These are phyloP conservation scores for Mareca penelope DNA, from an alignment of 2,797 vertebrate genomes.

Conservation along the genomic window DNA sequence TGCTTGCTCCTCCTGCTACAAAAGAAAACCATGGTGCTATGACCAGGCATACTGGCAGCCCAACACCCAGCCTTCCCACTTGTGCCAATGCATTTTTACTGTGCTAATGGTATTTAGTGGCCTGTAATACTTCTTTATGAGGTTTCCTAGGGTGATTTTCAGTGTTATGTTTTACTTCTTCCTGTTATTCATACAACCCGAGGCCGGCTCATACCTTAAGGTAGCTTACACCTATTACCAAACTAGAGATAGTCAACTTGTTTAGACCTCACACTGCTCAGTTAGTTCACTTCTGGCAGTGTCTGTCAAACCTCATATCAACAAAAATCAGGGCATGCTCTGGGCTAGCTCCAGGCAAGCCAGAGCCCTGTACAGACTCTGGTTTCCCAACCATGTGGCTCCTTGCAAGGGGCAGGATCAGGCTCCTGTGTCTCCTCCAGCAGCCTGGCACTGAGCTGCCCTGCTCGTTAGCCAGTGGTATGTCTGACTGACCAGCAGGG, in stretches of 20 bases:
- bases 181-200: not conserved
- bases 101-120: not conserved
- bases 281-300: not conserved
- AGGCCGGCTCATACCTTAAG: not conserved
- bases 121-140: not conserved
- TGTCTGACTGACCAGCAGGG: not conserved
- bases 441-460: not conserved
- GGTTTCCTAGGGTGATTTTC: not conserved
- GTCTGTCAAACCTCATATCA: not conserved
- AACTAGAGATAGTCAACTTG: not conserved
- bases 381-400: not conserved
- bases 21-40: not conserved
- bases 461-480: not conserved
- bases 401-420: not conserved
- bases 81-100: not conserved
- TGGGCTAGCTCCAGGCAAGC: not conserved
- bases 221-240: not conserved
- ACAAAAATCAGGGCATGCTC: not conserved
- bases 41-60: not conserved
- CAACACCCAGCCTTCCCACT: not conserved
- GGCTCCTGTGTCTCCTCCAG: not conserved
- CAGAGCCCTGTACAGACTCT: accelerated
- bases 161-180: not conserved
- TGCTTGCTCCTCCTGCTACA: not conserved
- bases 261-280: not conserved